Conservation (phyloP, 2,113 vertebrate species). For the Dryoscopus gambensis region DNA sequence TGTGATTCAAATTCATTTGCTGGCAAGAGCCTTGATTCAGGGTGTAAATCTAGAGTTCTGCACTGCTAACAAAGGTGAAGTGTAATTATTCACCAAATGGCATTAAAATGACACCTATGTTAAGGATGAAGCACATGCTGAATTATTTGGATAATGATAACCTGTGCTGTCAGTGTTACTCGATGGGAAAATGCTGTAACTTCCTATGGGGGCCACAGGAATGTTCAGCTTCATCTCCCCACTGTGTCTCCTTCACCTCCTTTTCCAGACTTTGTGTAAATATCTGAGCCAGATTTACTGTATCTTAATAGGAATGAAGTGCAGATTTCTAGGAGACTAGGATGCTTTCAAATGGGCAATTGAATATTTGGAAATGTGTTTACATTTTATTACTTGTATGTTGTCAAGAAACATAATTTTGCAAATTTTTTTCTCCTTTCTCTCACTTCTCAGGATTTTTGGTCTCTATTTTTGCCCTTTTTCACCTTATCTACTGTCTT, state of each 20-base stretch:
- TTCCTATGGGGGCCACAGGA: background rate
- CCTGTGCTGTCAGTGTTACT: background rate
- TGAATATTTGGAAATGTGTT: background rate
- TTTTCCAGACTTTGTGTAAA: background rate
- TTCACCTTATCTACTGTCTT: background rate
- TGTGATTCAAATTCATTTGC: background rate
- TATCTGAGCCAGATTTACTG: background rate
- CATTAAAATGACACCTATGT: background rate
- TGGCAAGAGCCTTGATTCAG: background rate
- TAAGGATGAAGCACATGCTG: background rate
- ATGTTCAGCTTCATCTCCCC: background rate
- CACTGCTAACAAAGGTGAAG: background rate
- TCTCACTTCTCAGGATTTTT: background rate
- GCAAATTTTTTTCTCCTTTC: background rate
- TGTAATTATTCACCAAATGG: background rate
- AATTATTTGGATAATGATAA: background rate
- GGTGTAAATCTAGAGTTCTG: background rate
- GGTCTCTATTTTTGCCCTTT: background rate
- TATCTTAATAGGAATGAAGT: background rate
- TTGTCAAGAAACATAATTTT: background rate
- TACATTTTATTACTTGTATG: background rate
- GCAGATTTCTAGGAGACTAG: background rate
- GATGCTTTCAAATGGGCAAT: background rate
- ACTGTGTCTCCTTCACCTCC: background rate
- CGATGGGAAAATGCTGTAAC: background rate